Percentiles rank a stretch among this genome's conserved stretches.
These are phyloP conservation scores for Epinephelus lanceolatus DNA, from an alignment of 2,113 vertebrate species.

Conservation along the genomic window DNA sequence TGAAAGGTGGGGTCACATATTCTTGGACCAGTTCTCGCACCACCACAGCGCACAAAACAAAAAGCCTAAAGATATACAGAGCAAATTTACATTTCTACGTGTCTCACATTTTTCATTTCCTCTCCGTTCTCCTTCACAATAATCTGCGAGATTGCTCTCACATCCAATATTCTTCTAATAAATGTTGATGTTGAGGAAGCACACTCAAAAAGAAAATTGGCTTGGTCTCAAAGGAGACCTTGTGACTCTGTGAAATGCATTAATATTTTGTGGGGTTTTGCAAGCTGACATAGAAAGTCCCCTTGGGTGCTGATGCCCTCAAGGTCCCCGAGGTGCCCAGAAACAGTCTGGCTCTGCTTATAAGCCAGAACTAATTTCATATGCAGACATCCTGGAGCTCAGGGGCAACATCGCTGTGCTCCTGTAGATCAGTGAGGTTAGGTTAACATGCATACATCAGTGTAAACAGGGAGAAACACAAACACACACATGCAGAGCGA, in stretches of 20 bases:
- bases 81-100: constrained; percentile 26
- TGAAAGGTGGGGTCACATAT: constrained; percentile 3
- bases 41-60: not conserved
- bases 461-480: not conserved
- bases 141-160: not conserved
- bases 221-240: constrained; percentile 31
- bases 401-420: not conserved
- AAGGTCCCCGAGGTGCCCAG: constrained; percentile 9
- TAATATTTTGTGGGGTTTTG: constrained; percentile 22
- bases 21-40: constrained; percentile 23
- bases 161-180: constrained; percentile 43
- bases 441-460: constrained; percentile 10
- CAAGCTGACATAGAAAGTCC: constrained; percentile 25
- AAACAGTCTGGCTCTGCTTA: constrained; percentile 42
- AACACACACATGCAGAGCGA: not conserved
- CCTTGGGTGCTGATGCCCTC: constrained; percentile 28
- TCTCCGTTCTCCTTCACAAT: not conserved
- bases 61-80: constrained; percentile 10
- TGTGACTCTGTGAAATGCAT: constrained; percentile 36
- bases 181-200: constrained; percentile 33
- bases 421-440: constrained; percentile 1
- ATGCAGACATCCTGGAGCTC: constrained; percentile 25
- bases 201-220: constrained; percentile 31
- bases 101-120: constrained; percentile 48
- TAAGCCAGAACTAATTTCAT: constrained; percentile 40